Conservation (phyloP, 2,797 vertebrate genomes). For the Tapera naevia region DNA sequence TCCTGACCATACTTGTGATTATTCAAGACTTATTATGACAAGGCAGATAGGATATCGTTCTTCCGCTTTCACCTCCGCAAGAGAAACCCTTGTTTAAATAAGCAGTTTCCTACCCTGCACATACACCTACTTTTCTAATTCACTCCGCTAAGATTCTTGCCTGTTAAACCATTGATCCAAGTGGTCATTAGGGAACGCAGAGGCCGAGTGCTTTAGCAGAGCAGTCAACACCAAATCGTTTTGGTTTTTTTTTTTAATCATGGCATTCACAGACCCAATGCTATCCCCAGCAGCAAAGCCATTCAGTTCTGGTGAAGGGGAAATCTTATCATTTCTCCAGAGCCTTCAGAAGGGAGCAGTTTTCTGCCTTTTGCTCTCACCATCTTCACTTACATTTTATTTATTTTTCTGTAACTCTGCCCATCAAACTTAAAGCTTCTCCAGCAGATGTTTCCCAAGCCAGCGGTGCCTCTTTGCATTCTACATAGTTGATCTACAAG, state of each 20-base stretch:
- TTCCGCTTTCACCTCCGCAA: not conserved
- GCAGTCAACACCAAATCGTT: not conserved
- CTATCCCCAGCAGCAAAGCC: not conserved
- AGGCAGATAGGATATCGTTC: not conserved
- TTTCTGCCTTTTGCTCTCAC: not conserved
- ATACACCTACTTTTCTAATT: not conserved
- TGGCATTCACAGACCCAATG: not conserved
- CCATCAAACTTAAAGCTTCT: not conserved
- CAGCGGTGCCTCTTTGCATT: not conserved
- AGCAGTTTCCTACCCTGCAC: not conserved
- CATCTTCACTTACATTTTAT: not conserved
- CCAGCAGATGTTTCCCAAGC: not conserved
- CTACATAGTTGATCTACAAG: rapidly evolving
- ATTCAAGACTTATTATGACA: not conserved
- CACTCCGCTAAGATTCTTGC: not conserved
- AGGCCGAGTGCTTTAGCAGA: not conserved
- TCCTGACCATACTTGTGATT: not conserved
- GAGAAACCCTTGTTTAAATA: not conserved
- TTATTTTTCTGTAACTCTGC: not conserved
- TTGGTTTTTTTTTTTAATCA: not conserved
- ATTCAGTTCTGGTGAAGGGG: not conserved
- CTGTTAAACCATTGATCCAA: not conserved
- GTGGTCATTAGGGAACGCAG: not conserved
- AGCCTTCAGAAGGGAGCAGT: not conserved
- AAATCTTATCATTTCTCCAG: not conserved